Base-by-base conservation (phyloP, 2,113 vertebrate genomes). In the Rhea americana region DNA sequence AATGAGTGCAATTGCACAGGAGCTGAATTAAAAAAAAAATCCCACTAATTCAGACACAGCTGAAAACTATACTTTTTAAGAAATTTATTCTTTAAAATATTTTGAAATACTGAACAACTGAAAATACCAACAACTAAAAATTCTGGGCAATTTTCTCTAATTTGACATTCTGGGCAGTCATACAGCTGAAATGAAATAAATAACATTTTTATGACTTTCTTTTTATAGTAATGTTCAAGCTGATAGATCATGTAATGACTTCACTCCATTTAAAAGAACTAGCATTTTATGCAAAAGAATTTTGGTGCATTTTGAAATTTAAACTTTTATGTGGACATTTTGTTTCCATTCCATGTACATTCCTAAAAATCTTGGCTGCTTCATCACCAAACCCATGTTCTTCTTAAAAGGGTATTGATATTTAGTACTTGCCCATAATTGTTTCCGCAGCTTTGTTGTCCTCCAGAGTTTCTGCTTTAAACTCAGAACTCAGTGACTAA, bases 401-500 rank as follows among this genome's bases (percentile, higher is more conserved):
- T n/a, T 50, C 16, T 28, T 65, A 24, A 75, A 89, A 82, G 24
- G 21, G 16, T 55, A 20, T 0, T n/a, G 28, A 15, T 63, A 80
- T 2, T 30, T 90, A 4, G 28, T 75, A 35, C 24, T 58, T 48
- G n/a, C 7, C 5, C 16, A 65, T 13, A 3, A 5, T 63, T 43
- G 26, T 26, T 82, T 41, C 35, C 43, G 21, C 32, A 53, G 7
- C 14, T 25, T 22, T 74, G 6, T 13, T 74, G 26, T 63, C 21
- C 24, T 82, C 4, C 21, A 43, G 47, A 63, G 19, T 32, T 47
- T 58, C 55, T 82, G 62, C 9, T 35, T 39, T 72, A 76, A 7
- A 77, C 28, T 75, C 35, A 61, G n/a, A 79, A 47, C 0, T 7
- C 3, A 70, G 2, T 0, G 3, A 50, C 11, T 53, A 63, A 70